A percentile compares a stretch with the other conserved stretches of the same genome.
Conservation (phyloP, 2,888 invertebrate species). For the Amaurobius ferox region DNA sequence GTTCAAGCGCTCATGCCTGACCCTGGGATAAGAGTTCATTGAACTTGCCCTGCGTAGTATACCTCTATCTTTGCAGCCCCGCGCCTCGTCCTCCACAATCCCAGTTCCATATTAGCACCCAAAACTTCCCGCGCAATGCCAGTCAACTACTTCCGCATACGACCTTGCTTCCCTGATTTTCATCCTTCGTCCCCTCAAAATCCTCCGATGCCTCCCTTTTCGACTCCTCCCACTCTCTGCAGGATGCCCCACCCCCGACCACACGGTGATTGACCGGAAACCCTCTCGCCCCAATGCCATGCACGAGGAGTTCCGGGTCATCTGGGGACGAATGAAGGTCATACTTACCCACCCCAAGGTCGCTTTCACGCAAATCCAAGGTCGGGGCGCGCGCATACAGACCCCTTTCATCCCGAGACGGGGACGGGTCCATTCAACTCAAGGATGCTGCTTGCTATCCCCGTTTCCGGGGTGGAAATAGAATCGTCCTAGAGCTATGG, state of each 20-base stretch:
- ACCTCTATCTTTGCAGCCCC: not conserved
- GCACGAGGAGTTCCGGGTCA: conserved; percentile 11
- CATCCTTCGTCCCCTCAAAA: not conserved
- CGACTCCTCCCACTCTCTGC: not conserved
- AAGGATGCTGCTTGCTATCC: not conserved
- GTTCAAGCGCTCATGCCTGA: not conserved
- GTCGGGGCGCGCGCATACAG: conserved; percentile 12
- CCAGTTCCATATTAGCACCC: not conserved
- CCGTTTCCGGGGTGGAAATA: not conserved
- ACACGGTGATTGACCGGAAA: conserved; percentile 13
- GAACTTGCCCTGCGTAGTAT: not conserved
- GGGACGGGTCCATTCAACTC: conserved; percentile 9
- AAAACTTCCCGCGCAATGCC: not conserved
- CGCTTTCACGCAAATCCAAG: not conserved
- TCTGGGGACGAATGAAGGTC: conserved; percentile 6
- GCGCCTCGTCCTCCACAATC: not conserved
- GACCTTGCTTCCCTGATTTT: not conserved
- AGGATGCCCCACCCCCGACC: not conserved
- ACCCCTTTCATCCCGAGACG: not conserved
- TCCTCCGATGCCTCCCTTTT: conserved; percentile 5
- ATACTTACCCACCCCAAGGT: conserved; percentile 7
- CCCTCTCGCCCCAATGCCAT: not conserved
- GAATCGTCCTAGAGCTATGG: not conserved
- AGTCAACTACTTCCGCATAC: not conserved
- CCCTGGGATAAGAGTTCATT: not conserved